Evolutionary conservation across 2,888 invertebrate species (phyloP).

Genomic region (Lasioglossum malachurum): DNA sequence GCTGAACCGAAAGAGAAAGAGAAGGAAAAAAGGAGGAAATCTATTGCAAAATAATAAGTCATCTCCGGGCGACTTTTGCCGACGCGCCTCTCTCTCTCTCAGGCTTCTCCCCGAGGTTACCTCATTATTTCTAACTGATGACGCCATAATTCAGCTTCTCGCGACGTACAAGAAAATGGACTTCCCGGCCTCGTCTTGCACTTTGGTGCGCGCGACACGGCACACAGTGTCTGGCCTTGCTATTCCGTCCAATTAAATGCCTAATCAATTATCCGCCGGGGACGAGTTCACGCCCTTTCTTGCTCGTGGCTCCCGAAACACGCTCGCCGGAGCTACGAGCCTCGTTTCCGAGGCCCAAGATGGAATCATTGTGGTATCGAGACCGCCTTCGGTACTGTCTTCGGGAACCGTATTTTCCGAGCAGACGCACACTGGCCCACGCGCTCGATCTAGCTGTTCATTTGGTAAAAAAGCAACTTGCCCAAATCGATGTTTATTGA

Average conservation of each 20-base stretch:
- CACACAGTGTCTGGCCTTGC: slow-evolving; percentile 65
- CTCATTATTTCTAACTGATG: slow-evolving; percentile 83
- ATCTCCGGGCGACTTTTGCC: slow-evolving; percentile 77
- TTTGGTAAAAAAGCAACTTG: too few species aligned
- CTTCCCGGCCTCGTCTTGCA: slow-evolving; percentile 70
- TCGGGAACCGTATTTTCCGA: slow-evolving; percentile 13
- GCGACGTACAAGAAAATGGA: slow-evolving; percentile 81
- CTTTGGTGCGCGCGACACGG: slow-evolving; percentile 46
- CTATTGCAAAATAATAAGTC: slow-evolving; percentile 80
- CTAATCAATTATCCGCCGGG: slow-evolving; percentile 75
- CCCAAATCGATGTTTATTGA: too few species aligned
- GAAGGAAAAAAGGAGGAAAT: slow-evolving; percentile 58
- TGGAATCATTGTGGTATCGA: slow-evolving; percentile 29
- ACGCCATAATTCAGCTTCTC: slow-evolving; percentile 80
- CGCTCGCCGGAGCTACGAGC: slow-evolving; percentile 30
- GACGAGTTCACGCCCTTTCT: slow-evolving; percentile 65
- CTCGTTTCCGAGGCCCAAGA: slow-evolving; percentile 2
- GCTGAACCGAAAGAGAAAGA: neutral
- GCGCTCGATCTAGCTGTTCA: too few species aligned
- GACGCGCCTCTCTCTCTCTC: slow-evolving; percentile 64
- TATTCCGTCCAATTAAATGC: slow-evolving; percentile 77
- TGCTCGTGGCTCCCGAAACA: slow-evolving; percentile 58
- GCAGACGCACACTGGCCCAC: too few species aligned
- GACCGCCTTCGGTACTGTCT: neutral
- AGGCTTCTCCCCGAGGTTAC: slow-evolving; percentile 75